Evolutionary conservation across 2,797 vertebrate species (phyloP).

Genomic region (Eutrigla gurnardus): DNA sequence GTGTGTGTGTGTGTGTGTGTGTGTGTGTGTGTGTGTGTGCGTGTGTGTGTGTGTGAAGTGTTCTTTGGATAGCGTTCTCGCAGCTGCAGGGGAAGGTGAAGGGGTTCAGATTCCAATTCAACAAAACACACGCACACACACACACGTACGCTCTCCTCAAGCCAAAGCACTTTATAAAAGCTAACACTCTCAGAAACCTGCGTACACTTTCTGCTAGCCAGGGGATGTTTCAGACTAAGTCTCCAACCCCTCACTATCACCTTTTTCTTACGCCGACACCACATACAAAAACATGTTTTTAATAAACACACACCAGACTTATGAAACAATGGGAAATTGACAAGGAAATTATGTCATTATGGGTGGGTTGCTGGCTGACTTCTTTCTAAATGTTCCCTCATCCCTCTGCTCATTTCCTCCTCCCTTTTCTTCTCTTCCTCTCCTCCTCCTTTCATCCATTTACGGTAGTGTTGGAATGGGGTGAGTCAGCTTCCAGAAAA

Average conservation of each 20-base stretch:
- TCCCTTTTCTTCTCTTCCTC: conserved; percentile 55
- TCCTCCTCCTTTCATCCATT: conserved; percentile 71
- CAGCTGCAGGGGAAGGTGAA: conserved; percentile 79
- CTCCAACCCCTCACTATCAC: conserved; percentile 20
- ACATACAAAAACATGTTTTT: background rate
- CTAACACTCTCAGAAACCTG: conserved; percentile 32
- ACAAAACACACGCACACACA: conserved; percentile 50
- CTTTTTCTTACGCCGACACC: background rate
- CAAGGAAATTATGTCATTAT: conserved; percentile 77
- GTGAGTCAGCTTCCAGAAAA: conserved; percentile 80
- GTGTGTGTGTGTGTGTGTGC: conserved; percentile 15
- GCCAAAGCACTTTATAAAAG: conserved; percentile 43
- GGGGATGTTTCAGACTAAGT: conserved; percentile 26
- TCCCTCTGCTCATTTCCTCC: conserved; percentile 70
- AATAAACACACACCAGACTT: conserved; percentile 31
- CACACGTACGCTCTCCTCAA: conserved; percentile 19
- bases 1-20: conserved; percentile 2
- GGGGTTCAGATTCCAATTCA: conserved; percentile 77
- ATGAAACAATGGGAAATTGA: conserved; percentile 69
- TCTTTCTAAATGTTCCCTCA: conserved; percentile 68
- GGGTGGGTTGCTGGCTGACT: conserved; percentile 75
- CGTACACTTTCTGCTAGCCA: conserved; percentile 17
- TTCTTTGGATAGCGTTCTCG: conserved; percentile 62
- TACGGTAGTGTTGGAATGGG: conserved; percentile 71
- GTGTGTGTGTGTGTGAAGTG: conserved; percentile 23